A percentile compares a stretch with the other conserved stretches of the same genome.
These are phyloP conservation scores for Murina feae DNA, from an alignment of 2,113 vertebrate genomes.

Conservation along the genomic window DNA sequence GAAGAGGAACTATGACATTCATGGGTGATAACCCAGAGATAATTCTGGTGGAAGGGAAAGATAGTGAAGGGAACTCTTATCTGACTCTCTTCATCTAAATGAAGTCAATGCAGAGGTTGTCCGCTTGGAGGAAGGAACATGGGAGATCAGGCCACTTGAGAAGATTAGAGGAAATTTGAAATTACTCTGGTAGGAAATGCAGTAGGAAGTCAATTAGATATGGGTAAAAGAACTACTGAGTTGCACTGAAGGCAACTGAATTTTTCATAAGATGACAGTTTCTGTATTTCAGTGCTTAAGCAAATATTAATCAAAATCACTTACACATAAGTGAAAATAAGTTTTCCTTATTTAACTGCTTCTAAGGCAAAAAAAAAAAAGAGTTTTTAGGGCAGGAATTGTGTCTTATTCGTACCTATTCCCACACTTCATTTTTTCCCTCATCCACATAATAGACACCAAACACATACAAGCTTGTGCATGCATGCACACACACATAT, in stretches of 20 bases:
- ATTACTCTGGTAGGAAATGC: not conserved
- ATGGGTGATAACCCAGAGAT: not conserved
- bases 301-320: slow-evolving; percentile 26
- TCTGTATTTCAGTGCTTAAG: not conserved
- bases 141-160: not conserved
- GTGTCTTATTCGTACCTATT: not conserved
- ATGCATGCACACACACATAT: not conserved
- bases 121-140: not conserved
- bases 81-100: not conserved
- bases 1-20: not conserved
- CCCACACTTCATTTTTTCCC: not conserved
- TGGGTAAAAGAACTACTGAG: not conserved
- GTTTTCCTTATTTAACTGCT: not conserved
- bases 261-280: not conserved
- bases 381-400: not conserved
- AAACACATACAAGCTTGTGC: not conserved
- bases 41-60: not conserved
- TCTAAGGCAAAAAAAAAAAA: not conserved
- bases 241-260: not conserved
- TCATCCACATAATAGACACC: not conserved
- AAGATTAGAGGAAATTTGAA: not conserved
- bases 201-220: not conserved
- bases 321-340: not conserved
- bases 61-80: not conserved
- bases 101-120: not conserved